A percentile compares a stretch with the other conserved stretches of the same genome.
These are phyloP conservation scores for Sebastes diploproa DNA, from an alignment of 2,797 vertebrate genomes.

Conservation along the genomic window DNA sequence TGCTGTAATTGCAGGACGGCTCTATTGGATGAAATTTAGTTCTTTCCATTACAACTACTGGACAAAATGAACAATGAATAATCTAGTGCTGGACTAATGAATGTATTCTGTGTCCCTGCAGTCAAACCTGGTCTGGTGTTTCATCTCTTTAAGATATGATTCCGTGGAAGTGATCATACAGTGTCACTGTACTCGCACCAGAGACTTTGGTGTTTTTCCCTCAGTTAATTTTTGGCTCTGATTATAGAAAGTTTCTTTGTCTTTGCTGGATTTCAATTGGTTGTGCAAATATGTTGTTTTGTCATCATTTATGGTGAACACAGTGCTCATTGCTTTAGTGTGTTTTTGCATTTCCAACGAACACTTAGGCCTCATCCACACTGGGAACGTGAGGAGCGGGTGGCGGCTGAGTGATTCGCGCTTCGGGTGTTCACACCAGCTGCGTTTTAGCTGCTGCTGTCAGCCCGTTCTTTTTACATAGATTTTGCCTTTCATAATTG, in stretches of 20 bases:
- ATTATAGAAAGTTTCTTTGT: background rate
- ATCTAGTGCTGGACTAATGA: background rate
- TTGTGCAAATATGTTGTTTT: background rate
- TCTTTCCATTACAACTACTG: background rate
- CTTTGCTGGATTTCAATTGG: background rate
- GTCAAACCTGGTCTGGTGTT: background rate
- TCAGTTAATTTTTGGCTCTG: background rate
- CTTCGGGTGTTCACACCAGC: too few species aligned
- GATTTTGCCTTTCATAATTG: too few species aligned
- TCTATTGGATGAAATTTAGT: background rate
- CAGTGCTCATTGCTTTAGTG: background rate
- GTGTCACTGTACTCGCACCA: background rate
- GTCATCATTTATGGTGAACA: background rate
- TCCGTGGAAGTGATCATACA: background rate
- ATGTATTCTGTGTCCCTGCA: background rate
- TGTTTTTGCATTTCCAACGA: background rate
- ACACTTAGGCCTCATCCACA: too few species aligned
- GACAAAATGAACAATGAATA: background rate
- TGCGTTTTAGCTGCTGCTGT: too few species aligned
- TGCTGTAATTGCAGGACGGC: background rate
- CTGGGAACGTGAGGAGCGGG: too few species aligned
- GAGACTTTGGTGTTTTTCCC: background rate
- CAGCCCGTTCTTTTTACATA: too few species aligned
- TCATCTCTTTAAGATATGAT: background rate
- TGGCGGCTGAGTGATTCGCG: too few species aligned